Base-by-base conservation (phyloP, 2,797 vertebrate species). In the Hemibagrus guttatus region DNA sequence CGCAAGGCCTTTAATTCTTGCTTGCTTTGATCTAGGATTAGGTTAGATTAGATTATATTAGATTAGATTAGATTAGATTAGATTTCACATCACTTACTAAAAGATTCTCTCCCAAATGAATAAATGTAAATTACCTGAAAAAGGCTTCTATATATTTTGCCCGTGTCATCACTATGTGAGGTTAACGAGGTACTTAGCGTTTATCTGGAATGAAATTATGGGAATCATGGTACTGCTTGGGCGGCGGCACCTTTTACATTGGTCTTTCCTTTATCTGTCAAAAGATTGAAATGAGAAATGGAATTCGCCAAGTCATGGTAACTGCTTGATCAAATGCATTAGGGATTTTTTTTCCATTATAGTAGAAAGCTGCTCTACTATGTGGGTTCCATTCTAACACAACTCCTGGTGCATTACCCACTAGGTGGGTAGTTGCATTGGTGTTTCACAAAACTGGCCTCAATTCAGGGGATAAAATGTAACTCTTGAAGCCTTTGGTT, bases 241-340 rank as follows among this genome's bases (percentile, higher is more conserved):
- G 19, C 19, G 1, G 17, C 14, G 1, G 26, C 46, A 16, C 14
- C 17, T 21, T 78, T 56, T 35, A 19, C n/a, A 31, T 56, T 31
- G 16, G n/a, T 59, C 26, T 64, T 66, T 66, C n/a, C n/a, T 64
- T 49, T 82, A 1, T 64, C 23, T 28, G 42, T 49, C 39, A 64
- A n/a, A 81, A 64, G 26, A 11, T 23, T 66, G n/a, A 82, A 66
- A 82, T 75, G 23, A 78, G 52, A 54, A 85, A 85, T 39, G 42
- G 42, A 79, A 81, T 52, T 52, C 4, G 3, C 2, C 26, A 63
- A n/a, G 13, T 31, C 23, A 19, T 14, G 4, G 28, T 72, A 58
- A 58, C 72, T 5, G 2, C 68, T 72, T 26, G 69, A 63, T 61
- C 58, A 75, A 64, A 84, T 63, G n/a, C 58, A 63, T 35, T 58